phyloP scores from a whole-genome alignment of 2,888 invertebrate species.

The Napeogenes sylphis region DNA sequence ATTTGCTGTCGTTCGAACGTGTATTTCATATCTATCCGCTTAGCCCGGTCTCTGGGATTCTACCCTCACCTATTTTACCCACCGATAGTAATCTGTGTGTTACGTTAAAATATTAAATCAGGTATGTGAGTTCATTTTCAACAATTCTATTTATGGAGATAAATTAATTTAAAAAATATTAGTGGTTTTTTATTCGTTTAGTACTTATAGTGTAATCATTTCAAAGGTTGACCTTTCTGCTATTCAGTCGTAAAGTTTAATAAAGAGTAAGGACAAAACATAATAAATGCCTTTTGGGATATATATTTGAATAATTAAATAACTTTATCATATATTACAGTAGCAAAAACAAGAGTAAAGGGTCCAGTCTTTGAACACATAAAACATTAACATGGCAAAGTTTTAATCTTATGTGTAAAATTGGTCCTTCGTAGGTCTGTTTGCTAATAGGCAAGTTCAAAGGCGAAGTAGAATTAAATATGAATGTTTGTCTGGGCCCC shows the following conservation, averaged over 20 bases:
- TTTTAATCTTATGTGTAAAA: constrained; percentile 38
- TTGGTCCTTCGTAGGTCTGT: constrained; percentile 53
- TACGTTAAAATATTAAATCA: constrained; percentile 16
- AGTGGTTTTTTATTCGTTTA: not conserved
- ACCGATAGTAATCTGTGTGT: constrained; percentile 15
- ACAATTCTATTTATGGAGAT: not conserved
- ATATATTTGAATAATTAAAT: constrained; percentile 9
- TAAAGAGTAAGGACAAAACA: not conserved
- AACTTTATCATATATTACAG: constrained; percentile 7
- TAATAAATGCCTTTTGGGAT: not conserved
- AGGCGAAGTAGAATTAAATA: constrained; percentile 66
- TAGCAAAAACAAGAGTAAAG: constrained; percentile 12
- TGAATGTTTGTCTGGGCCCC: constrained; percentile 69
- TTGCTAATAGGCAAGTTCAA: constrained; percentile 57
- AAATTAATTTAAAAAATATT: constrained; percentile 2
- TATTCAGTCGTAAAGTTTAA: not conserved
- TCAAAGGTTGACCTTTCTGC: not conserved
- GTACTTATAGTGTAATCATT: too few relatives aligned
- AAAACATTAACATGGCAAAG: constrained; percentile 29
- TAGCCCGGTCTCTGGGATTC: constrained; percentile 11
- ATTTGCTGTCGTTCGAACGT: constrained; percentile 11
- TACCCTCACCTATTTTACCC: constrained; percentile 14
- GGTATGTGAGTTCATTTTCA: constrained; percentile 11
- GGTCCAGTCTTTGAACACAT: constrained; percentile 17
- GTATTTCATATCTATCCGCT: constrained; percentile 19